These are phyloP conservation scores for Dinomys branickii DNA, from an alignment of 2,113 vertebrate species.

Conservation along the genomic window DNA sequence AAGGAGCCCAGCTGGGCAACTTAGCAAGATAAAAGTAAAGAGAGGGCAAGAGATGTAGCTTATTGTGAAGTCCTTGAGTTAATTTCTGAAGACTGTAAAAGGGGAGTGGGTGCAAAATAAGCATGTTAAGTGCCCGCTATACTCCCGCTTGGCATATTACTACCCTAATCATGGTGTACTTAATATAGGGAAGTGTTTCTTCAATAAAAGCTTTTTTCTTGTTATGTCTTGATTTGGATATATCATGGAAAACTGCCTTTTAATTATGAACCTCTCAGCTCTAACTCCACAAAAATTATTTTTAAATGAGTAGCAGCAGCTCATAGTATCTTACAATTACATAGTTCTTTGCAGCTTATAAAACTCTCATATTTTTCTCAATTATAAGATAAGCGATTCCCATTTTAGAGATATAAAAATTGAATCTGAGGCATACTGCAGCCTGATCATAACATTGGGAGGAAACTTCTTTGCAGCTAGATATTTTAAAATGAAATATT, in stretches of 20 bases:
- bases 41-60: not conserved
- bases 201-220: not conserved
- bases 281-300: not conserved
- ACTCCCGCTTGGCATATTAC: not conserved
- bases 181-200: not conserved
- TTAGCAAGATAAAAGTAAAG: not conserved
- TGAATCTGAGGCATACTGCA: not conserved
- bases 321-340: not conserved
- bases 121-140: not conserved
- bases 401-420: constrained; percentile 10
- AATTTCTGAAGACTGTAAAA: not conserved
- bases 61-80: not conserved
- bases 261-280: not conserved
- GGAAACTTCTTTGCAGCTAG: not conserved
- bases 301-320: not conserved
- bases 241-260: not conserved
- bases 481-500: not conserved
- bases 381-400: not conserved
- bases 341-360: not conserved
- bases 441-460: not conserved
- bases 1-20: not conserved
- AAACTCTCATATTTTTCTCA: not conserved
- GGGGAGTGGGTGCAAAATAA: not conserved
- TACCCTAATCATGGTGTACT: not conserved
- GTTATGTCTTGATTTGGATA: not conserved